Percentiles rank a stretch among this genome's conserved stretches.
These are phyloP conservation scores for Ancistrus triradiatus DNA, from an alignment of 2,113 vertebrate species.

Conservation along the genomic window DNA sequence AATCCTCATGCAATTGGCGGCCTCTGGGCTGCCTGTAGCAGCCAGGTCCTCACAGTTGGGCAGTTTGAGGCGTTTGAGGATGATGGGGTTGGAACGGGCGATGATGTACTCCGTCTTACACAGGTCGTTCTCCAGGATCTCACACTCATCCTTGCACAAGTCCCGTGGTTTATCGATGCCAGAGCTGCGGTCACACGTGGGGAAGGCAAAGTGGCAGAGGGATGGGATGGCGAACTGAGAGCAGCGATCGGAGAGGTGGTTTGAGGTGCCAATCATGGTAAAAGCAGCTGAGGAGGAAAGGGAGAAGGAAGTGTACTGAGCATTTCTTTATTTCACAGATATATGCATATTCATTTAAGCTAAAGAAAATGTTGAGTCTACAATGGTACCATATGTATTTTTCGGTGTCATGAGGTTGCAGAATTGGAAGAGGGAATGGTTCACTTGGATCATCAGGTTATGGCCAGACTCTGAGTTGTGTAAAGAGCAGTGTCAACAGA, in stretches of 20 bases:
- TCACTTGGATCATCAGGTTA: too few species aligned
- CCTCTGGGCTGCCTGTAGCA: conserved; percentile 81
- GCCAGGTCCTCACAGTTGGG: conserved; percentile 97
- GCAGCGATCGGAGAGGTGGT: conserved; percentile 93
- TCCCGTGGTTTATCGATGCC: conserved; percentile 84
- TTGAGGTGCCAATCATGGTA: conserved; percentile 99
- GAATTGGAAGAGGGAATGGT: too few species aligned
- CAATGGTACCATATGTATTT: too few species aligned
- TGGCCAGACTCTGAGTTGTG: too few species aligned
- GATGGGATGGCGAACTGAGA: conserved; percentile 98
- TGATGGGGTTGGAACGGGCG: conserved; percentile 92
- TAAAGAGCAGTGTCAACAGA: too few species aligned
- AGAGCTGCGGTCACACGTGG: conserved; percentile 86
- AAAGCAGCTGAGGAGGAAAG: conserved; percentile 81
- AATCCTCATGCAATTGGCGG: conserved; percentile 88
- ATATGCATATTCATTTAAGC: too few species aligned
- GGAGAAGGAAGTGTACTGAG: neutral
- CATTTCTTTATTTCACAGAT: too few species aligned
- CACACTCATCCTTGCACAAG: conserved; percentile 93
- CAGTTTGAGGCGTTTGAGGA: conserved; percentile 91
- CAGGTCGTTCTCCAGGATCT: conserved; percentile 94
- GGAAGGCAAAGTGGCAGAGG: conserved; percentile 96
- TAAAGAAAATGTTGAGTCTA: too few species aligned
- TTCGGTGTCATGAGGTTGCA: too few species aligned
- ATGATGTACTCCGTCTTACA: conserved; percentile 98